phyloP scores from a whole-genome alignment of 2,113 vertebrate genomes.

The Syngnathus typhle region DNA sequence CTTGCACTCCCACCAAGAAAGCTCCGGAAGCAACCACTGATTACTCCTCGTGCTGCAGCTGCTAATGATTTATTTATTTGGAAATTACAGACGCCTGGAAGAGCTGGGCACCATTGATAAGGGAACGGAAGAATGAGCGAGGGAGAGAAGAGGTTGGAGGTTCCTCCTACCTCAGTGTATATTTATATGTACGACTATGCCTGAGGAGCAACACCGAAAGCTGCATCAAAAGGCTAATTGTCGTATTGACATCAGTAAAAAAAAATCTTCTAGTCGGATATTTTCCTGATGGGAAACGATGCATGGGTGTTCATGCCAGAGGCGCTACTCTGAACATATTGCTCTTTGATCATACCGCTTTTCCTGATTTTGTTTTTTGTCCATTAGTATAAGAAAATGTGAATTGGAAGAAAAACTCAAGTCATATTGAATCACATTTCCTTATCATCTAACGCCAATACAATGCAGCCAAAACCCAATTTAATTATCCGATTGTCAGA shows the following conservation, averaged over 20 bases:
- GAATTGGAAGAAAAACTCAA: no score
- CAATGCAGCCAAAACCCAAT: neutral
- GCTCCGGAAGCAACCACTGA: constrained; percentile 45
- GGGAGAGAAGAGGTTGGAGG: constrained; percentile 16
- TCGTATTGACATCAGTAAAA: constrained; percentile 28
- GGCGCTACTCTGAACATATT: constrained; percentile 40
- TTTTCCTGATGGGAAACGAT: constrained; percentile 28
- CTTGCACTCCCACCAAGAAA: constrained; percentile 33
- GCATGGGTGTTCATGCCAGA: constrained; percentile 17
- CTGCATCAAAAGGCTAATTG: constrained; percentile 37
- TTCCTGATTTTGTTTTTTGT: constrained; percentile 21
- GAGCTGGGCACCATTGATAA: constrained; percentile 60
- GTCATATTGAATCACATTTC: no score
- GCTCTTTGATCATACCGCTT: constrained; percentile 40
- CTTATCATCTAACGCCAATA: no score
- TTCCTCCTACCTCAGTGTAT: constrained; percentile 23
- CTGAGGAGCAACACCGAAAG: constrained; percentile 13
- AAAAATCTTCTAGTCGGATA: constrained; percentile 7
- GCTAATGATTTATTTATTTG: constrained; percentile 69
- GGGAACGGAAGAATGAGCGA: constrained; percentile 26
- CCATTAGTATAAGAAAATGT: constrained; percentile 10
- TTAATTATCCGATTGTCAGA: neutral
- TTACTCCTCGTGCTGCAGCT: constrained; percentile 54
- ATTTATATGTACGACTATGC: constrained; percentile 10
- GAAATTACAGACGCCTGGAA: constrained; percentile 54